Evolutionary conservation across 1,140 invertebrate species (phyloP).

Genomic region (Pseudomyrmex cubaensis): DNA sequence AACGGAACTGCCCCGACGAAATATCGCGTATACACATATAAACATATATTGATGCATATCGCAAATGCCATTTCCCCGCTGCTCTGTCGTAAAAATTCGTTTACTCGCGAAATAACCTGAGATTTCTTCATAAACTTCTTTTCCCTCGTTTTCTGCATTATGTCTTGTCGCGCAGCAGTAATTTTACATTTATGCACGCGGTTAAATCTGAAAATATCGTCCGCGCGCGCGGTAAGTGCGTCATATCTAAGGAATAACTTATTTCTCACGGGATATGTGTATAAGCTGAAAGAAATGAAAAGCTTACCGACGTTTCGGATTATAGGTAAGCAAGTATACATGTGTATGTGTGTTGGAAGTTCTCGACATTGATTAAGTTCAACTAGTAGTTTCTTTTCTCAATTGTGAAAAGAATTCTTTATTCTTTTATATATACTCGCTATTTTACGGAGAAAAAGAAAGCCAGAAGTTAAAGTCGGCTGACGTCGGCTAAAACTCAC

Average conservation of each 20-base stretch:
- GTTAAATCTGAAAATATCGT: constrained; percentile 32
- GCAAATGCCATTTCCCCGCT: background rate
- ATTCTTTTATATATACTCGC: constrained; percentile 3
- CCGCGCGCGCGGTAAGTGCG: background rate
- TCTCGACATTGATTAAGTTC: constrained; percentile 16
- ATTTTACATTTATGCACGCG: constrained; percentile 31
- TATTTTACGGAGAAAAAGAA: constrained; percentile 14
- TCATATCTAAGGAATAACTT: background rate
- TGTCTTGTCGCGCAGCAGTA: background rate
- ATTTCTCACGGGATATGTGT: background rate
- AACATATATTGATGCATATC: background rate
- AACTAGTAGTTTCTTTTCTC: background rate
- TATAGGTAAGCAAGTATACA: background rate
- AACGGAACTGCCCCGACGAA: constrained; percentile 6
- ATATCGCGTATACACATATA: background rate
- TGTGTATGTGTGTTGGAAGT: background rate
- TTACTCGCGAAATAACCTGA: constrained; percentile 42
- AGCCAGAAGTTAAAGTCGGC: constrained; percentile 36
- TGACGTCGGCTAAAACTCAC: background rate
- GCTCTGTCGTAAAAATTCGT: constrained; percentile 14
- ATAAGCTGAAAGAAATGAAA: background rate
- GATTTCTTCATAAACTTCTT: constrained; percentile 13
- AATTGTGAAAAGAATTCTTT: background rate
- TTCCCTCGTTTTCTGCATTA: too few species aligned
- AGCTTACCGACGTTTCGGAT: background rate